Base-by-base conservation (phyloP, 2,113 vertebrate genomes). In the Hipposideros armiger region DNA sequence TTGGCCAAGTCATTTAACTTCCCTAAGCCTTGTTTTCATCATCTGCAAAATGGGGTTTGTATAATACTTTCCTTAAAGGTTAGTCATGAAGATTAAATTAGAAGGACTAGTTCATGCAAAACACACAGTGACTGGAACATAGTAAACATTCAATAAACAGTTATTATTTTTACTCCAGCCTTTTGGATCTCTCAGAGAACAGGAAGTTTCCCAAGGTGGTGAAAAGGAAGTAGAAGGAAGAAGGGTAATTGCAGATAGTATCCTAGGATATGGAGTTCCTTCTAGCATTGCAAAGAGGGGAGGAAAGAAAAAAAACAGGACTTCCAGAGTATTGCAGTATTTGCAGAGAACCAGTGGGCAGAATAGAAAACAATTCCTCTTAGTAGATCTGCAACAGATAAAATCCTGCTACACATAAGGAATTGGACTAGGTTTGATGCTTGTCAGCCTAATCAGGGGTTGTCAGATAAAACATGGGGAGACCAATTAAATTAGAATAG, bases 31-130 rank as follows among this genome's bases (percentile, higher is more conserved):
- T n/a, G 26, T 74, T 95, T 93, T 77, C 52, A 58, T 85, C 17
- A 26, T 52, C 56, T 82, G 42, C 47, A 78, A 96, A 91, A 86
- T 69, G 50, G 58, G 60, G 11, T 76, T 77, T 73, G 77, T 32
- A n/a, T n/a, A 86, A 19, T 78, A 13, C 45, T 87, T 87, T 91
- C 45, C 36, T 89, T 67, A 80, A 76, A 77, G 8, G 87, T 32
- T 81, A 94, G 32, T 54, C 50, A 89, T 17, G n/a, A 91, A 87
- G 28, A 70, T 87, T 26, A 87, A 87, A 96, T 96, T 80, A 82
- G 70, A 86, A 94, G 45, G 70, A 28, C 4, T 73, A 73, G 83
- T 84, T 83, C 22, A 93, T 74, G 40, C 52, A 62, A 77, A 93
- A 20, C 14, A 56, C 24, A 36, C 26, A 67, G 58, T 30, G 52